Percentiles rank a stretch among this genome's conserved stretches.
phyloP scores from a whole-genome alignment of 2,888 invertebrate genomes.

The Neoascia interrupta region DNA sequence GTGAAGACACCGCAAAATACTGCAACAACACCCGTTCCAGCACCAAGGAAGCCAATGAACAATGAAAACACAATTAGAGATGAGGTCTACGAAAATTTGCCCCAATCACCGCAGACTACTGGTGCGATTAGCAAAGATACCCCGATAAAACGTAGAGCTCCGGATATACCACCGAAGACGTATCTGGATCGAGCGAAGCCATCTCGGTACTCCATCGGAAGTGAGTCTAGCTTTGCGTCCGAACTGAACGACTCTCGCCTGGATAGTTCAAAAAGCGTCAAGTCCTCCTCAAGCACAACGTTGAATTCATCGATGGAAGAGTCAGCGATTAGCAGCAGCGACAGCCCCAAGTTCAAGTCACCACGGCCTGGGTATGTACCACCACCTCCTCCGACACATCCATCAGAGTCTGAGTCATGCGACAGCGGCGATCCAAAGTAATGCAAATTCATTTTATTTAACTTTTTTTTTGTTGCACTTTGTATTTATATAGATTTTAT shows the following conservation, averaged over 20 bases:
- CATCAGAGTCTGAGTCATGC: constrained; percentile 57
- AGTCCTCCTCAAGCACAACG: constrained; percentile 74
- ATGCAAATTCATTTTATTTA: constrained; percentile 53
- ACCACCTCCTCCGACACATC: constrained; percentile 60
- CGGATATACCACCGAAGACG: constrained; percentile 74
- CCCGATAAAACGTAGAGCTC: constrained; percentile 71
- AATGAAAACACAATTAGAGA: constrained; percentile 64
- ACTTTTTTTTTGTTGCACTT: constrained; percentile 3
- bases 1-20: constrained; percentile 14
- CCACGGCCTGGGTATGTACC: constrained; percentile 78
- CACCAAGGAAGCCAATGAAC: constrained; percentile 75
- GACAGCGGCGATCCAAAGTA: constrained; percentile 65
- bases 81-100: constrained; percentile 42
- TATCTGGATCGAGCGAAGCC: constrained; percentile 69
- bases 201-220: constrained; percentile 74
- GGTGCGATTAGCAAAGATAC: constrained; percentile 72
- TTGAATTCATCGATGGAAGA: constrained; percentile 74
- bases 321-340: constrained; percentile 74
- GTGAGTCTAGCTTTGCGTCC: constrained; percentile 74
- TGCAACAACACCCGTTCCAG: constrained; percentile 75
- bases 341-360: constrained; percentile 75
- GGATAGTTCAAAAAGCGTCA: constrained; percentile 71
- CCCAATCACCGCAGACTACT: constrained; percentile 46
- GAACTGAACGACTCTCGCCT: constrained; percentile 63
- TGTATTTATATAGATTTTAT: constrained; percentile 37